phyloP scores from a whole-genome alignment of 2,797 vertebrate species.

The Sebastes aleutianus region DNA sequence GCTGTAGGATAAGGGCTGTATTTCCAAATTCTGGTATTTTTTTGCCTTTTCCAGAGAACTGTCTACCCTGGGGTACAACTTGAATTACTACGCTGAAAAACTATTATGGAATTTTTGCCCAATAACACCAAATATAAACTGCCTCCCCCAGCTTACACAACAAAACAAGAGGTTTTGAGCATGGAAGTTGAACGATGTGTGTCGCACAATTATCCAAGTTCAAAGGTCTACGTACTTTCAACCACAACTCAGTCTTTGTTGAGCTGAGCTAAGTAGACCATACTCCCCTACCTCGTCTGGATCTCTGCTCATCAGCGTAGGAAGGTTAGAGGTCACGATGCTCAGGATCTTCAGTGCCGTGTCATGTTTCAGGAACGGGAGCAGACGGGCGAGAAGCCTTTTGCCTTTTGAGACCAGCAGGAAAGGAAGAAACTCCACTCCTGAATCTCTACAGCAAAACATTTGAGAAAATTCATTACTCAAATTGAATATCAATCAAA shows the following conservation, averaged over 20 bases:
- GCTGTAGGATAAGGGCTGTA: too few species aligned
- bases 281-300: slow-evolving; percentile 75
- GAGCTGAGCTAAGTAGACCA: neutral
- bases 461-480: neutral
- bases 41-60: too few species aligned
- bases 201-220: neutral
- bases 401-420: slow-evolving; percentile 92
- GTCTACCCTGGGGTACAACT: too few species aligned
- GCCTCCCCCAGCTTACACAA: neutral
- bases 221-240: neutral
- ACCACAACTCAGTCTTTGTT: neutral
- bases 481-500: neutral
- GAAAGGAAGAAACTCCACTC: slow-evolving; percentile 88
- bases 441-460: slow-evolving; percentile 79
- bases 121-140: neutral
- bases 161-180: neutral
- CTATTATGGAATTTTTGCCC: too few species aligned
- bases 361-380: slow-evolving; percentile 85
- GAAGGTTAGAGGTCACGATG: slow-evolving; percentile 84
- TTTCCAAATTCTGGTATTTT: too few species aligned
- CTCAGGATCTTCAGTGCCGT: slow-evolving; percentile 79
- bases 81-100: too few species aligned
- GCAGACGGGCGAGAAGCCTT: slow-evolving; percentile 84
- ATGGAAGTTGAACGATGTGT: neutral
- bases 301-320: slow-evolving; percentile 89